Base-by-base conservation (phyloP, 2,797 vertebrate species). In the Enteromius paludinosus region DNA sequence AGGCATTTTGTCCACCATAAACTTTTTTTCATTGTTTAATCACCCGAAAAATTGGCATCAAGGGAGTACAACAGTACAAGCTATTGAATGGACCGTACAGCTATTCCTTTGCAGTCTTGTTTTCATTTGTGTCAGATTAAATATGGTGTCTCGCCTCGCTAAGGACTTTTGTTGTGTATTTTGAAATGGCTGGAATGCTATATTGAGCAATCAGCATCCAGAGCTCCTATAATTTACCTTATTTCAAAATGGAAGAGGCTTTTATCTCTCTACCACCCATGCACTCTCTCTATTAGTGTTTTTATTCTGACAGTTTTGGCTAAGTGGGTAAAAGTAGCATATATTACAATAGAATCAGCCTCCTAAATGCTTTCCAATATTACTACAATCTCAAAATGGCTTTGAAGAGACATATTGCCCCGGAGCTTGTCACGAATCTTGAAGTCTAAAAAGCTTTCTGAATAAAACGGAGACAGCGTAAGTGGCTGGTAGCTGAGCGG, bases 401-500 rank as follows among this genome's bases (percentile, higher is more conserved):
- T 61, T n/a, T 5, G 25, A 59, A 38, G 61, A 82, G 71, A 82
- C 45, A 52, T 75, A 66, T 56, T 82, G 71, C 30, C 45, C 71
- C n/a, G 3, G 33, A 54, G 71, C 80, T 82, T 73, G 59, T 73
- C 79, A 73, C 79, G 64, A 81, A 73, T 81, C 79, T 52, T 81
- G 35, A 82, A 54, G 71, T 54, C 80, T 75, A 75, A 82, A 80
- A 75, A 75, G 80, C 49, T 82, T 82, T 68, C 47, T 56, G 80
- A 82, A 75, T 82, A 45, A 68, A 75, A 17, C 81, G 75, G 76
- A 68, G 82, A 84, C 62, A 11, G 69, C 69, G 61, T 76, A 70
- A 76, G 81, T 49, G 80, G 81, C 59, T 79, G 85, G 82, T 86
- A 92, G 91, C 91, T 92, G 89, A 93, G 86, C 56, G 90, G 90